These are phyloP conservation scores for Rhabdomys dilectus DNA, from an alignment of 2,113 vertebrate genomes.

Conservation along the genomic window DNA sequence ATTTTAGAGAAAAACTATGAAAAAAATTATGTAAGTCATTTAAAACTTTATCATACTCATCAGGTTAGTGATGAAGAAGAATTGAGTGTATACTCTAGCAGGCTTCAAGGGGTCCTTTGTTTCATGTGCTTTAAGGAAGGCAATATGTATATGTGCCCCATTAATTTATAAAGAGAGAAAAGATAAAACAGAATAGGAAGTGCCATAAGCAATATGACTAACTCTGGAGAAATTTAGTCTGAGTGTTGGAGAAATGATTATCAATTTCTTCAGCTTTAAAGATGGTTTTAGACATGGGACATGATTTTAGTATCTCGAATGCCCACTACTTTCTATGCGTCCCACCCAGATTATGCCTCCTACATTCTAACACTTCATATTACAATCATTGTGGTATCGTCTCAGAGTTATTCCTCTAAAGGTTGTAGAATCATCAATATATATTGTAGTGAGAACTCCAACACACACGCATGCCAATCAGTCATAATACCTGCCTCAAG, in stretches of 20 bases:
- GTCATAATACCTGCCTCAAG: neutral
- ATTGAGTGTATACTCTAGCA: neutral
- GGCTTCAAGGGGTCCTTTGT: neutral
- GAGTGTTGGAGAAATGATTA: conserved; percentile 31
- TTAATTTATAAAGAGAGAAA: neutral
- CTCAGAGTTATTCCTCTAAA: neutral
- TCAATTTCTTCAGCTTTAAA: neutral
- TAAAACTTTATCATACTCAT: conserved; percentile 16
- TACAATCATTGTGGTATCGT: neutral
- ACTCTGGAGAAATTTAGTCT: conserved; percentile 23
- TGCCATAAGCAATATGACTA: neutral
- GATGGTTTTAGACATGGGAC: neutral
- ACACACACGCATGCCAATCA: neutral
- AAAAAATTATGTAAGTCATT: conserved; percentile 1
- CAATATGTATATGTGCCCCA: conserved; percentile 2
- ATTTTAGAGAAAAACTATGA: neutral
- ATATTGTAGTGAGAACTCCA: neutral
- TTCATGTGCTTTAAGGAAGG: neutral
- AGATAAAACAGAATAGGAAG: neutral
- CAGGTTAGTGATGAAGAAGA: neutral
- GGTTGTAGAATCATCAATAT: no score
- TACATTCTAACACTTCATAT: neutral
- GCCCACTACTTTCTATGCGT: neutral
- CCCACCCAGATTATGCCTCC: neutral
- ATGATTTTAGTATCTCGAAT: neutral